Evolutionary conservation across 2,797 vertebrate species (phyloP).

Genomic region (Phaenicophaeus curvirostris): DNA sequence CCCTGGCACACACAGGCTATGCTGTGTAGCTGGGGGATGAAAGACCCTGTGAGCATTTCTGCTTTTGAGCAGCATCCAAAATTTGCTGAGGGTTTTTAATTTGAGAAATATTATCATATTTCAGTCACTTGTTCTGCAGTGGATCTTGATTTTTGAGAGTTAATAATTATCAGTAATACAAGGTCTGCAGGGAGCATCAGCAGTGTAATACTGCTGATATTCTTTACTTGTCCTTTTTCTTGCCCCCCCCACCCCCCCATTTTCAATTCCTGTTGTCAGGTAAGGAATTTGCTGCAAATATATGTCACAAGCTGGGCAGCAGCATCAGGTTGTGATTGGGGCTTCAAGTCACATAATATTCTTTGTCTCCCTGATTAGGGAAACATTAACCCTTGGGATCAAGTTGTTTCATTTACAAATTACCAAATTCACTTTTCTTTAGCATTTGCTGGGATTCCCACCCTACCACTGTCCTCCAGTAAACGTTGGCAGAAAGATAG

Average conservation of each 20-base stretch:
- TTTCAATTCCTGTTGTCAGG: background rate
- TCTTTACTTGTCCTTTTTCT: constrained; percentile 7
- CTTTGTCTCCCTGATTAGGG: background rate
- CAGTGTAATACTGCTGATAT: background rate
- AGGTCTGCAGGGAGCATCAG: background rate
- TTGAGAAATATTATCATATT: background rate
- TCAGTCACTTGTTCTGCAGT: background rate
- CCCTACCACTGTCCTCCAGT: background rate
- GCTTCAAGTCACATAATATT: background rate
- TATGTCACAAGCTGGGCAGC: background rate
- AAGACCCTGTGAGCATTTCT: background rate
- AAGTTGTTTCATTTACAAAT: background rate
- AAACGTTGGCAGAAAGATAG: background rate
- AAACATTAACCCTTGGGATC: constrained; percentile 13
- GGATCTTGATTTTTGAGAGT: background rate
- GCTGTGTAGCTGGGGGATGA: accelerated
- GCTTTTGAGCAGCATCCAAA: background rate
- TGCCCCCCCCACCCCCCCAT: too few species aligned
- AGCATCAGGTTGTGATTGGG: accelerated
- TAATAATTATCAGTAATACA: constrained; percentile 31
- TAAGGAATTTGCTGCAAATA: constrained; percentile 16
- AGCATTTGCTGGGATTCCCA: background rate
- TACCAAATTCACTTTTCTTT: background rate
- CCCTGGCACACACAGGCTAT: background rate
- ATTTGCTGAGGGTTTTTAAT: background rate